phyloP scores from a whole-genome alignment of 2,888 invertebrate species.

The Tenthredo livida region DNA sequence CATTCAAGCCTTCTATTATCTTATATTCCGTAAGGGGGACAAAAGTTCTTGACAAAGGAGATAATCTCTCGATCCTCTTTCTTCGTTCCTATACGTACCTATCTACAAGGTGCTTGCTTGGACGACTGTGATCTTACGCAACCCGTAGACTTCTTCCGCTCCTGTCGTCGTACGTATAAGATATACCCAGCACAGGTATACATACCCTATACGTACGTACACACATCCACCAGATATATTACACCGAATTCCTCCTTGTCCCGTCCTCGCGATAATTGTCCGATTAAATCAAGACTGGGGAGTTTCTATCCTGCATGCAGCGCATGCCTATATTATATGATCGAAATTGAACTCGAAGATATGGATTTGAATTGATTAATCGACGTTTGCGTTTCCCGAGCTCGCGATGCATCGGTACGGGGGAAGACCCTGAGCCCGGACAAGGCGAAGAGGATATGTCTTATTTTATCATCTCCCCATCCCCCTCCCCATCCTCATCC shows the following conservation, averaged over 20 bases:
- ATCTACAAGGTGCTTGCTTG: conserved; percentile 57
- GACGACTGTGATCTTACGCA: conserved; percentile 54
- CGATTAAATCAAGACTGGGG: background rate
- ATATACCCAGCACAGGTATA: conserved; percentile 26
- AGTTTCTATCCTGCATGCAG: background rate
- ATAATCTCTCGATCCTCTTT: conserved; percentile 69
- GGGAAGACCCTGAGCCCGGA: too few species aligned
- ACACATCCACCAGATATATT: background rate
- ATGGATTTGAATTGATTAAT: background rate
- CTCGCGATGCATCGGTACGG: background rate
- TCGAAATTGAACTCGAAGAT: background rate
- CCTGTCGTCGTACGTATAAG: conserved; percentile 45
- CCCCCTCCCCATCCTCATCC: background rate
- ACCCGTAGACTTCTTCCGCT: conserved; percentile 24
- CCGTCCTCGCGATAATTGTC: background rate
- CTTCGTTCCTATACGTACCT: conserved; percentile 57
- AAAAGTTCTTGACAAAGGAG: conserved; percentile 61
- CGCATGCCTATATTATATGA: too few species aligned
- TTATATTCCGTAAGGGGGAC: conserved; percentile 54
- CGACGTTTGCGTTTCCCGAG: background rate
- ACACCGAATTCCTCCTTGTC: background rate
- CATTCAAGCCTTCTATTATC: conserved; percentile 49
- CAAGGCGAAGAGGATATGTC: conserved; percentile 15
- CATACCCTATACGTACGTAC: background rate
- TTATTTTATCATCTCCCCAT: background rate